phyloP scores from a whole-genome alignment of 2,113 vertebrate species.

The Tinamus guttatus region DNA sequence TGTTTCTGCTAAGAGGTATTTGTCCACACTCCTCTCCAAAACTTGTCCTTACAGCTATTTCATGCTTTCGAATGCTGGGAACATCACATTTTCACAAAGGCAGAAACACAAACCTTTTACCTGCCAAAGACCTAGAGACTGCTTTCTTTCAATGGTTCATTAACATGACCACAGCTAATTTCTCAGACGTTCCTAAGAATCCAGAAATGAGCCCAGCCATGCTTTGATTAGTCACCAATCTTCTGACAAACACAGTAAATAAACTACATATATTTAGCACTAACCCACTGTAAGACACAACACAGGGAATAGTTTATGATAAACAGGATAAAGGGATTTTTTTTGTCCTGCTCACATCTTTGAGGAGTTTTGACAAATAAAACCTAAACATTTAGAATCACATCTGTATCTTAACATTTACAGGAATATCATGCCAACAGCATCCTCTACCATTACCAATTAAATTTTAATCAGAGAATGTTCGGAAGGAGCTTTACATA shows the following conservation, averaged over 20 bases:
- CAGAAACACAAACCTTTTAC: neutral
- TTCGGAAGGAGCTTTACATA: neutral
- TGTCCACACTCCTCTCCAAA: accelerated
- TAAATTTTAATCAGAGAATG: neutral
- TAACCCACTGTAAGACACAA: neutral
- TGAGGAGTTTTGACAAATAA: neutral
- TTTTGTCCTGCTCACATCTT: neutral
- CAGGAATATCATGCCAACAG: neutral
- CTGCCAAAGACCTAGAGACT: neutral
- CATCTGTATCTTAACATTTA: accelerated
- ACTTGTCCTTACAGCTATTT: neutral
- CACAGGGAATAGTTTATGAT: neutral
- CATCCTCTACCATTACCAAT: neutral
- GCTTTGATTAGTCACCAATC: neutral
- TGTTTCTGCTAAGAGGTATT: neutral
- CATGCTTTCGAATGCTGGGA: too few relatives aligned
- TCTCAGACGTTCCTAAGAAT: neutral
- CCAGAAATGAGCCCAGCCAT: neutral
- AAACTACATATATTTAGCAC: neutral
- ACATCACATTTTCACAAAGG: neutral
- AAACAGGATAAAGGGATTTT: neutral
- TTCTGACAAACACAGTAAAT: neutral
- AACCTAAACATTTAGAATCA: neutral
- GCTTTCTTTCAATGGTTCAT: neutral
- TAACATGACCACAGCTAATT: neutral